Conservation (phyloP, 2,797 vertebrate species). For the Pampus argenteus region DNA sequence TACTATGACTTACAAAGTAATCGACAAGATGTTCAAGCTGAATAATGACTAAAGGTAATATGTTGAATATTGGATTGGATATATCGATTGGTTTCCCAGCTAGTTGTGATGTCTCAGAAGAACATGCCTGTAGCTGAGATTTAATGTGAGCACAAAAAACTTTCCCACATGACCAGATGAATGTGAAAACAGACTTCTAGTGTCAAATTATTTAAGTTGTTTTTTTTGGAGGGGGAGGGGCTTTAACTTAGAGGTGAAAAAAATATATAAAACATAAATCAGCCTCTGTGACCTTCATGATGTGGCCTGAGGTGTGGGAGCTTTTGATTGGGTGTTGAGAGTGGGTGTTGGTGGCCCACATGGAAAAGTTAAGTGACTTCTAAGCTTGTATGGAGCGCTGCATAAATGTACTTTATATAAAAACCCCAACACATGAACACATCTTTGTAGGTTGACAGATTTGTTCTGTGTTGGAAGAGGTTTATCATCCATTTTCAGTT, state of each 20-base stretch:
- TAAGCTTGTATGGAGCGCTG: neutral
- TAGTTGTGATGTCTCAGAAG: too few relatives aligned
- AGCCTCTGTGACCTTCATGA: slow-evolving; percentile 37
- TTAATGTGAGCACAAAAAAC: too few relatives aligned
- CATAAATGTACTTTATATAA: neutral
- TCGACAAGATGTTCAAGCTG: neutral
- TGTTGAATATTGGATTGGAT: too few relatives aligned
- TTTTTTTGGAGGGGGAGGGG: too few relatives aligned
- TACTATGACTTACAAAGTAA: neutral
- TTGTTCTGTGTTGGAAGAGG: neutral
- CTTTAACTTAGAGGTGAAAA: neutral
- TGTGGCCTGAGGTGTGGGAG: slow-evolving; percentile 12
- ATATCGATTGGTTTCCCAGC: too few relatives aligned
- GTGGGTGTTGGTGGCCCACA: slow-evolving; percentile 46
- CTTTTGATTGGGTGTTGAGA: slow-evolving; percentile 55
- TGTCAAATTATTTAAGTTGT: too few relatives aligned
- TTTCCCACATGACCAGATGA: too few relatives aligned
- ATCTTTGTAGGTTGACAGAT: neutral
- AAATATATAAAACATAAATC: neutral
- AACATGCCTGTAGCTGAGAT: too few relatives aligned
- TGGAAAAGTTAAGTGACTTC: slow-evolving; percentile 38
- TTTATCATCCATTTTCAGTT: neutral
- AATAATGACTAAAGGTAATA: too few relatives aligned
- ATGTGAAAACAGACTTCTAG: too few relatives aligned
- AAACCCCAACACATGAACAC: neutral